Percentiles rank a stretch among this genome's conserved stretches.
phyloP scores from a whole-genome alignment of 1,140 invertebrate species.

The Bombus terrestris region DNA sequence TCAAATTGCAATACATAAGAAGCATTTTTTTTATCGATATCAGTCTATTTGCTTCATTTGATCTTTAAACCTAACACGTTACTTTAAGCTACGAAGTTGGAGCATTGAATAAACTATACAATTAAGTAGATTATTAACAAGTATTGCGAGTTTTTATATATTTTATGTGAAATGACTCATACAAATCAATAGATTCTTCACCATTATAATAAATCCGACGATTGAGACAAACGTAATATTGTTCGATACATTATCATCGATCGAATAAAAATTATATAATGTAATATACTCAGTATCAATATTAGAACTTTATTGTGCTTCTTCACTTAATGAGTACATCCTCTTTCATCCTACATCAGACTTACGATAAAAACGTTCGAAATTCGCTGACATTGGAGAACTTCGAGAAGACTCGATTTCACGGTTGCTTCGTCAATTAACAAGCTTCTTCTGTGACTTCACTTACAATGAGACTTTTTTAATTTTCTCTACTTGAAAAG shows the following conservation, averaged over 20 bases:
- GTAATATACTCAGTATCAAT: constrained; percentile 31
- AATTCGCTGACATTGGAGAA: constrained; percentile 28
- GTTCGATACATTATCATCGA: background rate
- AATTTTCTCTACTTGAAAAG: background rate
- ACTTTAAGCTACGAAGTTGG: too few species aligned
- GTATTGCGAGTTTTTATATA: background rate
- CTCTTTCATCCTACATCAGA: constrained; percentile 33
- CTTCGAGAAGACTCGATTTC: constrained; percentile 38
- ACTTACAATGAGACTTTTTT: background rate
- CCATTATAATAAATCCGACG: background rate
- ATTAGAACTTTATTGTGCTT: constrained; percentile 52
- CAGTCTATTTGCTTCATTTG: too few species aligned
- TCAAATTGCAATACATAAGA: too few species aligned
- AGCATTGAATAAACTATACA: background rate
- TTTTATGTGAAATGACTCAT: background rate
- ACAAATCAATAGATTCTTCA: background rate
- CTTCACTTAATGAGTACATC: constrained; percentile 38
- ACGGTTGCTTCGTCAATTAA: constrained; percentile 31
- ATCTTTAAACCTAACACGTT: too few species aligned
- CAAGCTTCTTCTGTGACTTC: background rate
- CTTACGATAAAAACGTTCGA: constrained; percentile 43
- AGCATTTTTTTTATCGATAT: too few species aligned
- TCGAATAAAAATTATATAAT: constrained; percentile 35
- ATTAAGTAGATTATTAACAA: background rate
- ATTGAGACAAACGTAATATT: background rate